Percentiles rank a stretch among this genome's conserved stretches.
phyloP scores from a whole-genome alignment of 2,113 vertebrate genomes.

The Arothron firmamentum region DNA sequence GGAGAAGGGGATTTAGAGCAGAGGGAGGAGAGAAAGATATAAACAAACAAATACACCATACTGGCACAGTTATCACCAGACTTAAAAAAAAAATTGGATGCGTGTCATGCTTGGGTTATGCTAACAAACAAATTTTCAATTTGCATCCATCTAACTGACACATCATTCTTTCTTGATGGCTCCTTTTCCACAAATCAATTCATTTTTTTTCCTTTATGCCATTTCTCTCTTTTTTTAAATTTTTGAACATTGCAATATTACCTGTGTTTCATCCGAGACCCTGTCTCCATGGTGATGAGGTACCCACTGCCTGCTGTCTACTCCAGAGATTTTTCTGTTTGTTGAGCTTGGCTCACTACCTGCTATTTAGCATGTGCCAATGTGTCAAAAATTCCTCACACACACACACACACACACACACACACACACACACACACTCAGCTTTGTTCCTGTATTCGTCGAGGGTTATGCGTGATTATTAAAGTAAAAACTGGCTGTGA shows the following conservation, averaged over 20 bases:
- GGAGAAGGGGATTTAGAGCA: too few species aligned
- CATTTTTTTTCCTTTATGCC: neutral
- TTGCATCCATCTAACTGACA: too few species aligned
- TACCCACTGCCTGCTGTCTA: conserved; percentile 41
- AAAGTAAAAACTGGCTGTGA: too few species aligned
- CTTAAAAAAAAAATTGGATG: too few species aligned
- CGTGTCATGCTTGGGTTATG: too few species aligned
- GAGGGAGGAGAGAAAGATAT: too few species aligned
- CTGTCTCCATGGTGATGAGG: conserved; percentile 56
- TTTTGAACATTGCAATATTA: neutral
- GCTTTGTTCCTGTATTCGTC: conserved; percentile 17
- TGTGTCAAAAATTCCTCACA: conserved; percentile 8
- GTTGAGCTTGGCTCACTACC: conserved; percentile 28
- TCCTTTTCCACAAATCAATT: neutral
- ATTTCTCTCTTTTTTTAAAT: neutral
- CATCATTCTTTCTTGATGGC: too few species aligned
- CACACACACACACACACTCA: conserved; percentile 6
- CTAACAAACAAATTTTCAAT: too few species aligned
- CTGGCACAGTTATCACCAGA: too few species aligned
- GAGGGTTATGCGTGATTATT: neutral
- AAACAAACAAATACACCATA: too few species aligned
- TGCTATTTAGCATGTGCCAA: conserved; percentile 46
- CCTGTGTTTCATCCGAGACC: conserved; percentile 35
- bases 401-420: conserved; percentile 9
- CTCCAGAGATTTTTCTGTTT: conserved; percentile 43